Evolutionary conservation across 2,888 invertebrate species (phyloP), one percentile per base, ranked within the genome.

Genomic region (Drosophila merina): DNA sequence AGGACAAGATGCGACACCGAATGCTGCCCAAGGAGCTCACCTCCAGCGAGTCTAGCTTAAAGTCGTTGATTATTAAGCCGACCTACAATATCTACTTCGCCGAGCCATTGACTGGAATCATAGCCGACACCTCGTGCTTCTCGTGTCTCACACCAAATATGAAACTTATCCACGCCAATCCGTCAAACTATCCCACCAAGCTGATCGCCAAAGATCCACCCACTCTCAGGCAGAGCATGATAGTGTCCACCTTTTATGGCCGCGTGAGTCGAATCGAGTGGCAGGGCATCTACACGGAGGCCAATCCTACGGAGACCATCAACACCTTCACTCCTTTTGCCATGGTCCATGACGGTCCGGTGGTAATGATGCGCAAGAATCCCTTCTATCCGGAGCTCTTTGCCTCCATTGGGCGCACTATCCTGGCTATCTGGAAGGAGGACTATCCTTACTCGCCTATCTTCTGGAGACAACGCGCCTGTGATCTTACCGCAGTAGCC

Each of bases 351-450:
- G 96, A 96, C 83, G 96, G 96, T 0, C 94, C 95, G 0, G 90
- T 97, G 45, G 92, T 94, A 0, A 91, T 93, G 20, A 90, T 94
- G 3, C 91, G 92, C 42, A 93, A 94, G 87, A 96, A 96, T 78
- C 94, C 94, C 0, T 93, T 94, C 72, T 92, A 94, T 60, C 91
- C 92, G 30, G 92, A 94, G 64, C 85, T 96, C 5, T 92, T 95
- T 36, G 91, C 95, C 5, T 95, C 96, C 3, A 93, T 96, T 5
- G 97, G 97, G 0, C 95, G 96, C 5, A 95, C 94, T 90, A 93
- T 95, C 57, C 94, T 96, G 87, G 95, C 95, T 0, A 90, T 96
- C 57, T 96, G 96, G 96, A 94, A 93, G 73, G 95, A 95, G 59
- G 93, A 94, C 64, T 93, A 95, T 36, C 88, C 90, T 28, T 93